phyloP scores from a whole-genome alignment of 2,797 vertebrate species.

The Semotilus atromaculatus region DNA sequence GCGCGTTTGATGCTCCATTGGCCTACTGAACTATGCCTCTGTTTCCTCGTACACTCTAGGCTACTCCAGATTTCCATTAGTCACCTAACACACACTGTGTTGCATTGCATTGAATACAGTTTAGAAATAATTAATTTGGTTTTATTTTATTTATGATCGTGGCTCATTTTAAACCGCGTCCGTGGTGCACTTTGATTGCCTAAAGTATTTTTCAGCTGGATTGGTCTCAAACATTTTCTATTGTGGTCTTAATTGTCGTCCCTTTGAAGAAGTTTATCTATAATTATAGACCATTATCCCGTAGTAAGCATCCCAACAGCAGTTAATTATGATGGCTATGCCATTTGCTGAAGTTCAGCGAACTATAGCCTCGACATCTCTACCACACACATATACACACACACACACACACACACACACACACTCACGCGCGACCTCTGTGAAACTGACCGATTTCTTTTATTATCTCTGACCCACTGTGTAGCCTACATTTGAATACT shows the following conservation, averaged over 20 bases:
- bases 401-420: no score
- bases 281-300: conserved; percentile 32
- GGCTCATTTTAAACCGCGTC: background rate
- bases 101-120: background rate
- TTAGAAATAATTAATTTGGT: background rate
- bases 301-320: conserved; percentile 18
- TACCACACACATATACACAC: no score
- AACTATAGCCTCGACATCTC: background rate
- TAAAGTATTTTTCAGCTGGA: conserved; percentile 21
- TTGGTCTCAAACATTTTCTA: conserved; percentile 17
- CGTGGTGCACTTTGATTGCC: conserved; percentile 18
- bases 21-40: conserved; percentile 79
- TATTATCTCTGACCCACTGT: background rate
- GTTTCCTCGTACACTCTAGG: conserved; percentile 60
- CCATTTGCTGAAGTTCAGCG: conserved; percentile 24
- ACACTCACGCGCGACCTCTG: background rate
- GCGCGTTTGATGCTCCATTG: conserved; percentile 71
- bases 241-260: conserved; percentile 30
- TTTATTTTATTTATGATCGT: conserved; percentile 1
- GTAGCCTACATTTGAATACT: background rate
- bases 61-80: background rate
- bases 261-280: conserved; percentile 26
- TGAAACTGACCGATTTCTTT: conserved; percentile 10
- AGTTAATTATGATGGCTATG: conserved; percentile 11
- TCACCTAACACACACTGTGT: background rate